Base-by-base conservation (phyloP, 2,888 invertebrate genomes). In the Pardosa pseudoannulata region DNA sequence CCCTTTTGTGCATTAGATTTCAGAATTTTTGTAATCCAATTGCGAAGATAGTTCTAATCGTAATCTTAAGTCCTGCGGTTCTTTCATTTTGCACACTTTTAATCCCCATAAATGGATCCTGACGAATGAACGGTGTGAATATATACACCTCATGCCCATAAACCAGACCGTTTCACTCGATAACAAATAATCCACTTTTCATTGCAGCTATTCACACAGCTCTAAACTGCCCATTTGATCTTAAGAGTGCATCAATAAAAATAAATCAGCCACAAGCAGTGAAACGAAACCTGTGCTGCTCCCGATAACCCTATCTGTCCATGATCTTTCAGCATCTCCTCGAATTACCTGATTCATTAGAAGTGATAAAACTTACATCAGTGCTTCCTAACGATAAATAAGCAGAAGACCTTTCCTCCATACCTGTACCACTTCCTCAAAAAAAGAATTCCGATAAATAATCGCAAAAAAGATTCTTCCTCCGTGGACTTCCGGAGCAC, bases 381-480 rank as follows among this genome's bases (percentile, higher is more conserved):
- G n/a, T 19, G 19, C 67, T 67, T 67, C 36, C 36, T 71, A 76
- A 9, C 28, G 75, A 82, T 72, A 83, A 76, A 64, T 62, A 65
- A 62, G 64, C 46, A 56, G 36, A 64, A 76, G 80, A 46, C 74
- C 31, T 74, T 80, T 73, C 74, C 71, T 70, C 56, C 71, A 28
- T 74, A 73, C 81, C 50, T 81, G 46, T 64, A 46, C 36, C 65
- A 76, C 76, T 83, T 83, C 82, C 82, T 83, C 72, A 56, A 19
- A 56, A 56, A 16, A 50, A 27, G 27, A 23, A 19, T 19, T 2
- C 23, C 1, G 23, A 23, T 56, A 56, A 56, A 56, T 56, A 56
- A 56, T 23, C 19, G 23, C 23, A 56, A 6, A 79, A 67, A 29
- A 72, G 72, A 79, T 65, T 65, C 75, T 50, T 76, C 46, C 56